Evolutionary conservation across 2,113 vertebrate genomes (phyloP), one percentile per base, ranked within the genome.

Genomic region (Grammomys dolichurus): DNA sequence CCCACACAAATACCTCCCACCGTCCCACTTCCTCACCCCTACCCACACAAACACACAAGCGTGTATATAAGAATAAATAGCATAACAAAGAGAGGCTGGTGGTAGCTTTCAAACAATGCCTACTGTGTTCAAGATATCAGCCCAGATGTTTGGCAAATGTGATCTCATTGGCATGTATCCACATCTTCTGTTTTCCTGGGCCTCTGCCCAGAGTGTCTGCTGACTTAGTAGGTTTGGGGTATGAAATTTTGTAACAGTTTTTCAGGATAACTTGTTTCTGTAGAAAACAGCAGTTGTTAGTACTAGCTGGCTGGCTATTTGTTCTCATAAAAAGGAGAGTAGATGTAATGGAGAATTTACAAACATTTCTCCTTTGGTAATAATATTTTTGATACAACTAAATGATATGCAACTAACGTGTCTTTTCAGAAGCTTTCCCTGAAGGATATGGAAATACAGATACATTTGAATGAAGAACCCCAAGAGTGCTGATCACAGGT

Each of bases 261-360:
- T 78, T 94, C 87, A 93, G 84, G 87, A 89, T 87, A 95, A 69
- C 4, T 65, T 36, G 48, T 48, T 16, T 20, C 31, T n/a, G 60
- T 96, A 73, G 90, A 88, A 97, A 95, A 92, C 36, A 89, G 31
- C 75, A 88, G 43, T 6, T 28, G 86, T 97, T 95, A 78, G 92
- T 91, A 90, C 88, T 96, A 95, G 11, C 16, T 96, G 81, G 69
- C 60, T 95, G 81, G 75, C 67, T 95, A 82, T 24, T 90, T 92
- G 56, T 63, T 40, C 95, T 94, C 91, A 80, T 92, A 48, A 77
- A 77, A 51, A 70, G 76, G 95, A 95, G 73, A 89, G 14, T 19
- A 60, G 95, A 82, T 93, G 14, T 67, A 89, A 80, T 87, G 77
- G 43, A 36, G 88, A 94, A 90, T 40, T 89, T 31, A 56, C 33